Percentiles rank a stretch among this genome's conserved stretches.
phyloP scores from a whole-genome alignment of 2,797 vertebrate species.

The Spinus pinus region DNA sequence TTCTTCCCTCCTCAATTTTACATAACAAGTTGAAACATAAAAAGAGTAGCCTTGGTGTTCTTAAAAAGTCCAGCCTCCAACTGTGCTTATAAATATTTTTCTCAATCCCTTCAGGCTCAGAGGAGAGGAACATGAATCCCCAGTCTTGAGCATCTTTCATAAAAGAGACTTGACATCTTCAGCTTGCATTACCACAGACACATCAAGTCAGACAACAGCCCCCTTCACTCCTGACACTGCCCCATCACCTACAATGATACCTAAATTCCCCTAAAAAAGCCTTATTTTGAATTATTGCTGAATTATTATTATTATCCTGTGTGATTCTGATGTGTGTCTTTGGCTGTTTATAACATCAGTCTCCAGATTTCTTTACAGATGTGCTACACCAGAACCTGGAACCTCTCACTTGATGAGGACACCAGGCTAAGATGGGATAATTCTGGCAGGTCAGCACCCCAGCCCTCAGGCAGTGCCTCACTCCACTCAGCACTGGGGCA shows the following conservation, averaged over 20 bases:
- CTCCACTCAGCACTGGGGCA: neutral
- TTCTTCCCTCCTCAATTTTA: neutral
- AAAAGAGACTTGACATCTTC: slow-evolving; percentile 4
- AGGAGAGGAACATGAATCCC: neutral
- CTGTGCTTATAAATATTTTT: slow-evolving; percentile 15
- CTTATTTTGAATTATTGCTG: neutral
- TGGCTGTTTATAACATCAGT: neutral
- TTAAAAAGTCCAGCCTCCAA: neutral
- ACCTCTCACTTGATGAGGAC: neutral
- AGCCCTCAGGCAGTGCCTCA: neutral
- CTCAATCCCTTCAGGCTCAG: slow-evolving; percentile 4
- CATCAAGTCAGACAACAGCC: neutral
- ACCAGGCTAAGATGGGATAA: neutral
- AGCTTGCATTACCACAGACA: neutral
- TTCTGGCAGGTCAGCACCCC: neutral
- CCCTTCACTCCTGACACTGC: neutral
- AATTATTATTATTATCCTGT: too few species aligned
- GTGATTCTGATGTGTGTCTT: neutral
- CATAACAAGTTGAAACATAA: neutral
- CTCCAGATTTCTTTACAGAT: neutral
- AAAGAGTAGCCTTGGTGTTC: neutral
- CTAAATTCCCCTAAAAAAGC: neutral
- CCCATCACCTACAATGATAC: fast-evolving
- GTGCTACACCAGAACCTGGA: neutral
- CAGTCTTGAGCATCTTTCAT: neutral